A percentile compares a stretch with the other conserved stretches of the same genome.
Conservation (phyloP, 2,797 vertebrate species). For the Gobio occitaniae region DNA sequence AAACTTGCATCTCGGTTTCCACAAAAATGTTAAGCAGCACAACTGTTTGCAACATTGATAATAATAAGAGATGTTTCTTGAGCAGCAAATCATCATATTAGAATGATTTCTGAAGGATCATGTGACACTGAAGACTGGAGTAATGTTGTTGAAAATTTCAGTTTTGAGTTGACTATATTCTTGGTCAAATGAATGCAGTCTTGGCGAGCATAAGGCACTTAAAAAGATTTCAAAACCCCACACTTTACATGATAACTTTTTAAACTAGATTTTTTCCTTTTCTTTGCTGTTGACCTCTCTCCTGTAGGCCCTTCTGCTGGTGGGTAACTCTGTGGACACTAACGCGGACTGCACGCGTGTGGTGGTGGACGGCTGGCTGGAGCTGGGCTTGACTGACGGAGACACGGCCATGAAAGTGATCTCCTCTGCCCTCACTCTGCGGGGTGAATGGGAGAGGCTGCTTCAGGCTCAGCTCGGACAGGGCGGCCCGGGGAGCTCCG, state of each 20-base stretch:
- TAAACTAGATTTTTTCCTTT: background rate
- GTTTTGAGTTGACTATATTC: background rate
- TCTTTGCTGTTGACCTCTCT: background rate
- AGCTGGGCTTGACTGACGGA: slow-evolving; percentile 74
- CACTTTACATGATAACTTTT: background rate
- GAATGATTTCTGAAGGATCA: too few species aligned
- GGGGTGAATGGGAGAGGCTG: slow-evolving; percentile 83
- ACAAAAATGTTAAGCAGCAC: background rate
- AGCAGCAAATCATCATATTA: too few species aligned
- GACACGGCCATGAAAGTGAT: slow-evolving; percentile 74
- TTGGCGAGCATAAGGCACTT: background rate
- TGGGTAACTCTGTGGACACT: slow-evolving; percentile 86
- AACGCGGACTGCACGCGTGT: slow-evolving; percentile 86
- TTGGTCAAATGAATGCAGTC: background rate
- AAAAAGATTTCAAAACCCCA: background rate
- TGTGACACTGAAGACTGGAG: too few species aligned
- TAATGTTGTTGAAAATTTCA: too few species aligned
- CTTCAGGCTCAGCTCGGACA: slow-evolving; percentile 79
- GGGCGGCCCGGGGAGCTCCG: slow-evolving; percentile 3
- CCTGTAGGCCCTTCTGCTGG: slow-evolving; percentile 84
- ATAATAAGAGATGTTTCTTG: too few species aligned
- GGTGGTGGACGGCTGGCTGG: slow-evolving; percentile 90
- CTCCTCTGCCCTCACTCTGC: slow-evolving; percentile 72
- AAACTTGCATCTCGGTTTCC: background rate
- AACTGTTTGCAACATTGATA: too few species aligned